A percentile compares a stretch with the other conserved stretches of the same genome.
Conservation (phyloP, 2,888 invertebrate species). For the Unio delphinus region DNA sequence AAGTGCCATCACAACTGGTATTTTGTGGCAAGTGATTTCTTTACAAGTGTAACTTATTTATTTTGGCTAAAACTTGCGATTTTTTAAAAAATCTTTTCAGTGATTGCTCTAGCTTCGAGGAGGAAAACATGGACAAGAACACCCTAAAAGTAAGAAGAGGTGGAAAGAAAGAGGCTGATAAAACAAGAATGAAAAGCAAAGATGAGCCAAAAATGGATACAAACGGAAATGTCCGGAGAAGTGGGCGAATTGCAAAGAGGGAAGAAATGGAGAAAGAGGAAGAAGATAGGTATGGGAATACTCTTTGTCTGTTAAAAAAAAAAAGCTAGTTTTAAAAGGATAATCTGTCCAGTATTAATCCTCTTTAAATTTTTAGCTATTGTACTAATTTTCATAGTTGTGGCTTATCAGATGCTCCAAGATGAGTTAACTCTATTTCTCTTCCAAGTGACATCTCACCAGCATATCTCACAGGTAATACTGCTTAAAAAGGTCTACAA, state of each 20-base stretch:
- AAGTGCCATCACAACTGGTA: too few species aligned
- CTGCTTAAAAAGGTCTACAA: too few species aligned
- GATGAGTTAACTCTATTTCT: too few species aligned
- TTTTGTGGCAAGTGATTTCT: too few species aligned
- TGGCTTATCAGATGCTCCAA: too few species aligned
- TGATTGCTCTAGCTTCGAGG: background rate
- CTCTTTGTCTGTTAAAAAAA: background rate
- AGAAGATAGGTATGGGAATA: slow-evolving; percentile 5
- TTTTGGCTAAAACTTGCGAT: background rate
- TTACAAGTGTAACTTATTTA: too few species aligned
- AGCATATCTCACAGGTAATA: too few species aligned
- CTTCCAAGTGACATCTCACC: too few species aligned
- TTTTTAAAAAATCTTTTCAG: background rate
- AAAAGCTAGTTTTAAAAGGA: too few species aligned
- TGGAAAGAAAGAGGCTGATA: slow-evolving; percentile 5
- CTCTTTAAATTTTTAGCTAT: too few species aligned
- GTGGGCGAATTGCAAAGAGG: slow-evolving; percentile 4
- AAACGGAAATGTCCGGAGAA: background rate
- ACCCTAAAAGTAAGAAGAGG: slow-evolving; percentile 5
- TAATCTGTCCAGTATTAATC: too few species aligned
- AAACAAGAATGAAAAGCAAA: slow-evolving; percentile 1
- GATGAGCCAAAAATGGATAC: background rate
- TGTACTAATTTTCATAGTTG: too few species aligned
- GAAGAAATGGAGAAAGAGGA: background rate
- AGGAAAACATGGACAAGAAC: slow-evolving; percentile 12